Evolutionary conservation across 2,797 vertebrate genomes (phyloP).

Genomic region (Dendrocincla fuliginosa): DNA sequence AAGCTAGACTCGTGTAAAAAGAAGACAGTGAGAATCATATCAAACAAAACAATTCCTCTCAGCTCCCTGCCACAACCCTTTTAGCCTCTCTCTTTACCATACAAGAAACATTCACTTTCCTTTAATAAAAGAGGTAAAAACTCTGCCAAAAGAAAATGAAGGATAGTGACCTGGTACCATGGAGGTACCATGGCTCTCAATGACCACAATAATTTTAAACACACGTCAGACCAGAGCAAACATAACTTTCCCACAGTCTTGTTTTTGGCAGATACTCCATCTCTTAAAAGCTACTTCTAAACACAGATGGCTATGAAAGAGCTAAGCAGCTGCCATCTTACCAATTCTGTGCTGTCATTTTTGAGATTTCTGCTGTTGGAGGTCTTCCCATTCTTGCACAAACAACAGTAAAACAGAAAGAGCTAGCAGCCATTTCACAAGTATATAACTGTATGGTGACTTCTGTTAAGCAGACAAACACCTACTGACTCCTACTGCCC

Average conservation of each 20-base stretch:
- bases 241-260: neutral
- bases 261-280: neutral
- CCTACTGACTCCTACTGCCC: neutral
- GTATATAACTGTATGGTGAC: neutral
- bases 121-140: neutral
- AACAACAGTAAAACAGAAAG: conserved; percentile 14
- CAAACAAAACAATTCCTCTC: neutral
- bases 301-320: conserved; percentile 53
- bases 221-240: neutral
- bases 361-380: conserved; percentile 38
- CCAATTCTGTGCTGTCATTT: conserved; percentile 30
- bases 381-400: conserved; percentile 36
- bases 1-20: neutral
- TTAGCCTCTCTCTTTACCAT: neutral
- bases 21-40: neutral
- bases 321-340: conserved; percentile 59
- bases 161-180: neutral
- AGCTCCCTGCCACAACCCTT: neutral
- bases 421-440: conserved; percentile 36
- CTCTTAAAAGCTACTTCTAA: conserved; percentile 50
- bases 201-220: neutral
- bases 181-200: neutral
- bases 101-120: neutral
- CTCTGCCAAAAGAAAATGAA: neutral
- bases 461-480: conserved; percentile 20